phyloP scores from a whole-genome alignment of 2,113 vertebrate species.

The Amazona vittata region DNA sequence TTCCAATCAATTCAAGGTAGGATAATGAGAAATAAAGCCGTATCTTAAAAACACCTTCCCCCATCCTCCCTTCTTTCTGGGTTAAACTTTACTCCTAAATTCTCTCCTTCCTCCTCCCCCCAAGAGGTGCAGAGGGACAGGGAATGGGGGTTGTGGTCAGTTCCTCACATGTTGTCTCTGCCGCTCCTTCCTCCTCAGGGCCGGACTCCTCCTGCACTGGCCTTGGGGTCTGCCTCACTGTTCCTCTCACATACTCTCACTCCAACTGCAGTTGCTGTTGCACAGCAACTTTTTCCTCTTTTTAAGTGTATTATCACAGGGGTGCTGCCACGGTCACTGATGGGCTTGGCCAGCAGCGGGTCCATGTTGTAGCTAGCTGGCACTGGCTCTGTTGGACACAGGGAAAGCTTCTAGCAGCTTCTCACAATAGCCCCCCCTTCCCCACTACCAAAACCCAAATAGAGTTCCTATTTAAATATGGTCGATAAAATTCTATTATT shows the following conservation, averaged over 20 bases:
- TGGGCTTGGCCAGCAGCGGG: not conserved
- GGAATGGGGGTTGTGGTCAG: not conserved
- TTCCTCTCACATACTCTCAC: not conserved
- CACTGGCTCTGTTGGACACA: not conserved
- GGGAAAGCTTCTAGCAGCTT: not conserved
- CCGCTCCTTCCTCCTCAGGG: not conserved
- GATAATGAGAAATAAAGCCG: not conserved
- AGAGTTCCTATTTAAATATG: not conserved
- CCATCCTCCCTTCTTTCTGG: not conserved
- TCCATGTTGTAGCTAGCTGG: not conserved
- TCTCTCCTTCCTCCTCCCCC: not conserved
- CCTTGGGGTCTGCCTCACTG: not conserved
- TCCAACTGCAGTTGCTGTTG: not conserved
- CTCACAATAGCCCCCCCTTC: not conserved
- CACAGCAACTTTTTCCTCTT: not conserved
- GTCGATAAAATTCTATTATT: conserved; percentile 20
- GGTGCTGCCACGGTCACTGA: not conserved
- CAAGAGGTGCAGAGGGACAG: not conserved
- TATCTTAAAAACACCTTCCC: not conserved
- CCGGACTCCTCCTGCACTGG: not conserved
- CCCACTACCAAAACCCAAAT: not conserved
- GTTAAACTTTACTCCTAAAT: not conserved
- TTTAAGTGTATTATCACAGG: not conserved
- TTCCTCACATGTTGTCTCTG: not conserved
- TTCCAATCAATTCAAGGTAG: not conserved